Conservation (phyloP, 2,113 vertebrate genomes). For the Melanostigma gelatinosum region DNA sequence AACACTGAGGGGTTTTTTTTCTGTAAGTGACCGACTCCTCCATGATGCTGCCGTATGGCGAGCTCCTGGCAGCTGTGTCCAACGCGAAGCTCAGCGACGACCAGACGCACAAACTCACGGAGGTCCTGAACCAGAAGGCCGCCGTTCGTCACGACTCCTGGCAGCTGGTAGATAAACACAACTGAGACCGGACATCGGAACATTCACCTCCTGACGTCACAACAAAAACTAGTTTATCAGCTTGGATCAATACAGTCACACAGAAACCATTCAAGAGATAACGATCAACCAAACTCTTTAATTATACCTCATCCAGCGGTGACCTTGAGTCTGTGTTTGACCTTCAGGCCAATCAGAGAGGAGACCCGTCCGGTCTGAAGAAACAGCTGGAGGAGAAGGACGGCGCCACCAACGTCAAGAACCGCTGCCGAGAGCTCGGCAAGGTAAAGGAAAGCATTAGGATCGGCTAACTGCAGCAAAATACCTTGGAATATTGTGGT, state of each 20-base stretch:
- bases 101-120: constrained; percentile 9
- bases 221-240: background rate
- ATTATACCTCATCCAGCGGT: background rate
- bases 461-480: too few relatives aligned
- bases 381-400: constrained; percentile 45
- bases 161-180: constrained; percentile 21
- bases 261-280: too few relatives aligned
- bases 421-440: constrained; percentile 16
- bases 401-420: background rate
- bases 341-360: constrained; percentile 26
- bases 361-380: constrained; percentile 23
- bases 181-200: background rate
- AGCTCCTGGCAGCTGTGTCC: constrained; percentile 22
- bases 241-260: background rate
- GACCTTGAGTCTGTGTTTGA: background rate
- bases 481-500: too few relatives aligned
- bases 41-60: background rate
- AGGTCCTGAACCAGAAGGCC: constrained; percentile 27
- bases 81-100: background rate
- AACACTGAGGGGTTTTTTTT: background rate
- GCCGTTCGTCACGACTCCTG: background rate
- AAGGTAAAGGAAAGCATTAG: background rate
- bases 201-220: too few relatives aligned
- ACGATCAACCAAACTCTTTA: background rate
- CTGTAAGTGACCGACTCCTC: background rate